Percentiles rank a stretch among this genome's conserved stretches.
Conservation (phyloP, 2,113 vertebrate genomes). For the Anolis sagrei region DNA sequence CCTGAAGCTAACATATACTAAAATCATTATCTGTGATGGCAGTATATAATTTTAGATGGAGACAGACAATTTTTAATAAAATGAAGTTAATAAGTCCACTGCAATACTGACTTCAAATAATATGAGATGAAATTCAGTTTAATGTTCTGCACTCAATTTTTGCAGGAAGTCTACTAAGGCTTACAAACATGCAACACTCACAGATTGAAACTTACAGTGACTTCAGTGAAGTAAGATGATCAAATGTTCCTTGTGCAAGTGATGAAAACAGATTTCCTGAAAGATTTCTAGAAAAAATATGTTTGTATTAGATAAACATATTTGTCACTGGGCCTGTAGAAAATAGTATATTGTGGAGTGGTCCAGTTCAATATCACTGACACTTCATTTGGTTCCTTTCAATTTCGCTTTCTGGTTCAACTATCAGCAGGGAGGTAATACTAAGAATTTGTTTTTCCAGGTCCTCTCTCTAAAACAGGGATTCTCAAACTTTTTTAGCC, state of each 20-base stretch:
- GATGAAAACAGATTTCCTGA: slow-evolving; percentile 96
- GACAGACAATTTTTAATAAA: not conserved
- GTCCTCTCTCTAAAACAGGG: no score
- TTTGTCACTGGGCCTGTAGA: not conserved
- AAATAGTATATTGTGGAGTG: not conserved
- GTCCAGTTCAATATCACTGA: not conserved
- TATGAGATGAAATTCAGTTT: not conserved
- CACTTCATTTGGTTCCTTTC: not conserved
- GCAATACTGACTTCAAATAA: not conserved
- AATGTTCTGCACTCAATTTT: not conserved
- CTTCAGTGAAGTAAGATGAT: slow-evolving; percentile 89
- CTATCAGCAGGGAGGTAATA: no score
- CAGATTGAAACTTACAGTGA: slow-evolving; percentile 85
- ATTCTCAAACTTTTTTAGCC: no score
- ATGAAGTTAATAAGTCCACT: not conserved
- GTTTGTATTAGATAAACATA: not conserved
- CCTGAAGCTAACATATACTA: not conserved
- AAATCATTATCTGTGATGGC: no score
- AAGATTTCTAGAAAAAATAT: slow-evolving; percentile 84
- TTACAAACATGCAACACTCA: not conserved
- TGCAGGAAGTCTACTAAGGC: not conserved
- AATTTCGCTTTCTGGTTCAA: not conserved
- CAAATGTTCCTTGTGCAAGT: slow-evolving; percentile 90
- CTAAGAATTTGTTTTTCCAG: no score
- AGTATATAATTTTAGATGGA: not conserved